Percentiles rank a stretch among this genome's conserved stretches.
These are phyloP conservation scores for Trididemnum clinides DNA, from an alignment of 23 tunicate species.

Conservation along the genomic window DNA sequence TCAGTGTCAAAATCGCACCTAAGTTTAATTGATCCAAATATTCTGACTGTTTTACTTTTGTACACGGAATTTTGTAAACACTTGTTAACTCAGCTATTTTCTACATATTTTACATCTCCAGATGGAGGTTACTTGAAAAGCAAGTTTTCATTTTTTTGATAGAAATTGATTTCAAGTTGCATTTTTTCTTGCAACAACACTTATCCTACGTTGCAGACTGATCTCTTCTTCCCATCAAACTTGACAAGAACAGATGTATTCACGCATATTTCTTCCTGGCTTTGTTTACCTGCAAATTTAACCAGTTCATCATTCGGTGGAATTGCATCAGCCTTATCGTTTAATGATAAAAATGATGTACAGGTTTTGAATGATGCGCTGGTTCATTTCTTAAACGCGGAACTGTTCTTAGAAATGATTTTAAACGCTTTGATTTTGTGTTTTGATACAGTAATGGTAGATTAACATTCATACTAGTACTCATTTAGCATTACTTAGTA, in stretches of 20 bases:
- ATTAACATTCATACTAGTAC: no score
- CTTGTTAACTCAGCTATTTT: neutral
- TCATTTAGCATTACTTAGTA: no score
- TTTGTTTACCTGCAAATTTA: neutral
- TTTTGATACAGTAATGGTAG: no score
- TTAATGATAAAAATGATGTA: neutral
- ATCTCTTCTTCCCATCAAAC: conserved; percentile 3
- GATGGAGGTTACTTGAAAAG: neutral
- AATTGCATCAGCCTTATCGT: neutral
- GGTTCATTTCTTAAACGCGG: neutral
- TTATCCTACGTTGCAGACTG: conserved; percentile 8
- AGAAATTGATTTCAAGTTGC: neutral
- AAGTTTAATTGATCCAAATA: neutral
- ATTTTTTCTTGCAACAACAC: neutral
- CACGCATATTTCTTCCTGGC: neutral
- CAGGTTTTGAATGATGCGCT: neutral
- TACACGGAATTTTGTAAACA: neutral
- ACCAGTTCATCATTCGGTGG: neutral
- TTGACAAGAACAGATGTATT: neutral
- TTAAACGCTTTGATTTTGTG: no score
- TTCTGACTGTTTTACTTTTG: neutral
- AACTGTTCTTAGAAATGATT: no score
- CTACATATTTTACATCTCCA: conserved; percentile 2
- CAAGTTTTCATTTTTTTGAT: neutral
- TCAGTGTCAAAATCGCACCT: neutral